These are phyloP conservation scores for Chaetops frenatus DNA, from an alignment of 2,113 vertebrate genomes.

Conservation along the genomic window DNA sequence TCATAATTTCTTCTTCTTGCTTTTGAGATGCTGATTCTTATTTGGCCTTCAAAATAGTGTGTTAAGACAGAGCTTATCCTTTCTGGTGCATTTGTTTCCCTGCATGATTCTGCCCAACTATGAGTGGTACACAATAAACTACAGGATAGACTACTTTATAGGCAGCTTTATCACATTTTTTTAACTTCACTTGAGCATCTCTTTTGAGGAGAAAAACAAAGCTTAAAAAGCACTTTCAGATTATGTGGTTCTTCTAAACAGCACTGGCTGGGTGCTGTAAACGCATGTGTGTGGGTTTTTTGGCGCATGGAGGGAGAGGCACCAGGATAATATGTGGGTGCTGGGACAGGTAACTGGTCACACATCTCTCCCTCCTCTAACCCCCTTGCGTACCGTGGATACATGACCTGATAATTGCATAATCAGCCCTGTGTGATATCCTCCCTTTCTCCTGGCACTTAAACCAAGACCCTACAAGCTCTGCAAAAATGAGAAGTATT, in stretches of 20 bases:
- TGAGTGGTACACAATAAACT: background rate
- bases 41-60: background rate
- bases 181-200: background rate
- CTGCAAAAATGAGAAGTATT: background rate
- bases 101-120: background rate
- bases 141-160: background rate
- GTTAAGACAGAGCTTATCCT: background rate
- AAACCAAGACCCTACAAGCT: background rate
- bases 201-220: background rate
- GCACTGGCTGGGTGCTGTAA: background rate
- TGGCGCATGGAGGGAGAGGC: background rate
- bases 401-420: background rate
- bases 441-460: background rate
- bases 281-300: fast-evolving
- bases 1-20: background rate
- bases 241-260: background rate
- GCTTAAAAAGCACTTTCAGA: background rate
- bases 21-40: background rate
- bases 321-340: fast-evolving
- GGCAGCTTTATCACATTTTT: background rate
- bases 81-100: background rate
- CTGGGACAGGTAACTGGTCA: background rate
- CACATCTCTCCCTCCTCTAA: background rate
- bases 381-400: fast-evolving
- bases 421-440: background rate